Percentiles rank a stretch among this genome's conserved stretches.
Evolutionary conservation across 2,113 vertebrate species (phyloP).

Genomic region (Cyanoderma ruficeps): DNA sequence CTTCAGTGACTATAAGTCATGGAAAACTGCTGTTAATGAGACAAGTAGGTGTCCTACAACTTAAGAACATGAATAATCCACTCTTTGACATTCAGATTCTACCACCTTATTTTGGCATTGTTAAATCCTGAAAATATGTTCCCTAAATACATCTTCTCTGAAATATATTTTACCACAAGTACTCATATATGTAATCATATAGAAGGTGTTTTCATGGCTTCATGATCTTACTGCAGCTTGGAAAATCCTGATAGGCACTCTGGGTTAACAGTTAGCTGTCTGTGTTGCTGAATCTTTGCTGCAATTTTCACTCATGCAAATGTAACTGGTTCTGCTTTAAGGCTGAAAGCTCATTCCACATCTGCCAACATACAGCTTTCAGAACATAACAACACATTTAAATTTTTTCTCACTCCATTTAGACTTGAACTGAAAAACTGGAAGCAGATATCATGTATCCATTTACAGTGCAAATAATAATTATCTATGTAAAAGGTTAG

Average conservation of each 20-base stretch:
- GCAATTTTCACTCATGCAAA: neutral
- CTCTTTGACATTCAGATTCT: neutral
- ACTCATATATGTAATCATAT: accelerated
- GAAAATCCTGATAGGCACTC: neutral
- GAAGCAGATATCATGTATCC: neutral
- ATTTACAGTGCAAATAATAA: neutral
- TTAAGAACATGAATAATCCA: neutral
- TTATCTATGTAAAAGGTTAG: neutral
- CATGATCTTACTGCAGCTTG: neutral
- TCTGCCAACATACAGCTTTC: neutral
- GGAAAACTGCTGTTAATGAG: neutral
- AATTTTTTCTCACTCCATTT: neutral
- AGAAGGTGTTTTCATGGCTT: neutral
- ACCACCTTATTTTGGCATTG: neutral
- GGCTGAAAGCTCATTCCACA: neutral
- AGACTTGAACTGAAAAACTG: neutral
- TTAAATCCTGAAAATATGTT: neutral
- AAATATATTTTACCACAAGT: neutral
- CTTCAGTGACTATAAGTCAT: neutral
- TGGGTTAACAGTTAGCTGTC: neutral
- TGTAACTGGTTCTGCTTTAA: neutral
- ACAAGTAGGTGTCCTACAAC: neutral
- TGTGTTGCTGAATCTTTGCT: neutral
- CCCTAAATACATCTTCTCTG: neutral
- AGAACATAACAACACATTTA: neutral